Percentiles rank a stretch among this genome's conserved stretches.
These are phyloP conservation scores for Acanthornis magna DNA, from an alignment of 2,797 vertebrate species.

Conservation along the genomic window DNA sequence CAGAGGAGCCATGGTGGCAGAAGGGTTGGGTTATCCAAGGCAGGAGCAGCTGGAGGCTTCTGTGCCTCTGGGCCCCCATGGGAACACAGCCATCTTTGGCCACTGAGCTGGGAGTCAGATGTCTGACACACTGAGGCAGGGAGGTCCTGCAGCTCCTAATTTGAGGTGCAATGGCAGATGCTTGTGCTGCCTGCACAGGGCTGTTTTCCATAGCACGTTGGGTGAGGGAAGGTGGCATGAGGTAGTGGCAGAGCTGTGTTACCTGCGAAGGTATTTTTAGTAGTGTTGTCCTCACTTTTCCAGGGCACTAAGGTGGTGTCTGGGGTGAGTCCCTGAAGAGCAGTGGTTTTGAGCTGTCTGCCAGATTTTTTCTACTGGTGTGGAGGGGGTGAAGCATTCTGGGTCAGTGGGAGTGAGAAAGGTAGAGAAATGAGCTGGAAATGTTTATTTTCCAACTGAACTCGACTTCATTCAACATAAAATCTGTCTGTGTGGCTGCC, in stretches of 20 bases:
- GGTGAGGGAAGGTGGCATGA: background rate
- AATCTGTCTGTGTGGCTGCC: background rate
- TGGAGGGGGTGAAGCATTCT: background rate
- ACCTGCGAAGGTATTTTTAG: background rate
- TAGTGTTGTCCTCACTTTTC: background rate
- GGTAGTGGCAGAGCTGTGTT: background rate
- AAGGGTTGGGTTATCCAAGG: accelerated
- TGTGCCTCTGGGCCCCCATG: background rate
- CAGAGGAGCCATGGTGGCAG: accelerated
- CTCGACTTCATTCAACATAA: background rate
- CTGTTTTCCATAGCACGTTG: background rate
- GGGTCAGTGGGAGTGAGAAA: background rate
- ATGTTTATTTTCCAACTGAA: background rate
- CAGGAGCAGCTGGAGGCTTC: background rate
- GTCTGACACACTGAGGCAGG: background rate
- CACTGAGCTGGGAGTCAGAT: background rate
- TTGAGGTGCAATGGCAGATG: accelerated
- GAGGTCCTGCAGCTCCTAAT: accelerated
- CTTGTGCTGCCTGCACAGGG: background rate
- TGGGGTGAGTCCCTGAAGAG: background rate
- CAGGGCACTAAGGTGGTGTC: background rate
- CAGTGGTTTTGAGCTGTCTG: background rate
- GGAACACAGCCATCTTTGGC: background rate
- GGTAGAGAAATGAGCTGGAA: background rate
- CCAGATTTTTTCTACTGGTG: background rate